These are phyloP conservation scores for Microctonus brassicae DNA, from an alignment of 2,888 invertebrate genomes.

Conservation along the genomic window DNA sequence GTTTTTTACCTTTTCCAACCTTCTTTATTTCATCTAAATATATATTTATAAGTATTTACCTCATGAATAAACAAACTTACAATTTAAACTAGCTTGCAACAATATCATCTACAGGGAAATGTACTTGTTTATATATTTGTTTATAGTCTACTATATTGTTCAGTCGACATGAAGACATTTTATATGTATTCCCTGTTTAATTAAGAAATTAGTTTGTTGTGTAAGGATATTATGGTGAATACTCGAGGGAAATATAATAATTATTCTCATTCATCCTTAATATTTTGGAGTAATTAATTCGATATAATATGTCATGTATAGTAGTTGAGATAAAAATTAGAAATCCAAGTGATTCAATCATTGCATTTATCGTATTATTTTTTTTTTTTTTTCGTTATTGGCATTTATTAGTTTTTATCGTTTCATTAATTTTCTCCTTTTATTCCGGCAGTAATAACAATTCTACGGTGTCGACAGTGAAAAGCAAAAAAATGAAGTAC, in stretches of 20 bases:
- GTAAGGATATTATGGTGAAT: neutral
- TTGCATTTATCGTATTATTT: neutral
- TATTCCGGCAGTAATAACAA: slow-evolving; percentile 11
- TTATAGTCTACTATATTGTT: neutral
- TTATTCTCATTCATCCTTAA: neutral
- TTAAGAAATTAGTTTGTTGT: slow-evolving; percentile 24
- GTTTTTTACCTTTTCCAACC: too few relatives aligned
- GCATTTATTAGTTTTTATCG: neutral
- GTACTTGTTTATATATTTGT: slow-evolving; percentile 5
- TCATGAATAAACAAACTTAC: neutral
- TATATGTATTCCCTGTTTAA: slow-evolving; percentile 11
- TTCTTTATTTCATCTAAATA: too few relatives aligned
- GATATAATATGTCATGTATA: neutral
- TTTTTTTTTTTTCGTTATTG: slow-evolving; percentile 12
- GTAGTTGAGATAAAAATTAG: neutral
- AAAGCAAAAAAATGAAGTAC: slow-evolving; percentile 1
- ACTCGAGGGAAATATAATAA: neutral
- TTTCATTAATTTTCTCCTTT: neutral
- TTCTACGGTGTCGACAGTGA: slow-evolving; percentile 1
- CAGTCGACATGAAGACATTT: slow-evolving; percentile 11
- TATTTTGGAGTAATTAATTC: neutral
- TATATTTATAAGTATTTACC: neutral
- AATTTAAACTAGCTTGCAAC: slow-evolving; percentile 1
- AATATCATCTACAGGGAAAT: slow-evolving; percentile 12
- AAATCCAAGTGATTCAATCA: neutral